Base-by-base conservation (phyloP, 2,888 invertebrate species). In the Entomobrya proxima region DNA sequence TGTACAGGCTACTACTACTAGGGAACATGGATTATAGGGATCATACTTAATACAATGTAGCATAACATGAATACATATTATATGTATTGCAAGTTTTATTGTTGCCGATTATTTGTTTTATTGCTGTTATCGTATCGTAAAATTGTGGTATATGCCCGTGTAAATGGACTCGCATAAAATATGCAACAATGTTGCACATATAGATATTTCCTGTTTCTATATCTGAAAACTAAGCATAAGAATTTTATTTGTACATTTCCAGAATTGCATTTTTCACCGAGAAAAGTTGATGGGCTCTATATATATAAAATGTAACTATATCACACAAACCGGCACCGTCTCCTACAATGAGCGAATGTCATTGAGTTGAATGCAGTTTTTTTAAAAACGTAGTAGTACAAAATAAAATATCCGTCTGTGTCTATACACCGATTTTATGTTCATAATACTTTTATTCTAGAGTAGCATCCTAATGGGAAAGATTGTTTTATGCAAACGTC, bases 331-430 rank as follows among this genome's bases (percentile, higher is more conserved):
- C n/a, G n/a, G n/a, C n/a, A n/a, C n/a, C n/a, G n/a, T n/a, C 4
- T 52, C 15, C 61, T 7, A 40, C 21, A 32, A 18, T 32, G 11
- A 32, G 1, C 35, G 61, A n/a, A 13, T 2, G 15, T 9, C 61
- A 61, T 5, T 32, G 15, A 32, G 15, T 32, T 13, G 32, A n/a
- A 32, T 15, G 61, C 18, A 32, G 32, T 2, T 5, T 32, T 2
- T 32, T 0, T n/a, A 40, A 40, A 67, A 11, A 30, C 5, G 15
- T 52, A 61, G 32, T 61, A 61, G 67, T 67, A 67, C 67, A 67
- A 67, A 67, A 67, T 40, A 67, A 67, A 67, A 67, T 67, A 37
- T 67, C 67, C 67, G 67, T 40, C 67, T 37, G 18, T 67, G 67
- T 67, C 67, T 40, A 67, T 67, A n/a, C n/a, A n/a, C n/a, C n/a